Percentiles rank a stretch among this genome's conserved stretches.
Conservation (phyloP, 2,113 vertebrate species). For the Callopanchax toddi region DNA sequence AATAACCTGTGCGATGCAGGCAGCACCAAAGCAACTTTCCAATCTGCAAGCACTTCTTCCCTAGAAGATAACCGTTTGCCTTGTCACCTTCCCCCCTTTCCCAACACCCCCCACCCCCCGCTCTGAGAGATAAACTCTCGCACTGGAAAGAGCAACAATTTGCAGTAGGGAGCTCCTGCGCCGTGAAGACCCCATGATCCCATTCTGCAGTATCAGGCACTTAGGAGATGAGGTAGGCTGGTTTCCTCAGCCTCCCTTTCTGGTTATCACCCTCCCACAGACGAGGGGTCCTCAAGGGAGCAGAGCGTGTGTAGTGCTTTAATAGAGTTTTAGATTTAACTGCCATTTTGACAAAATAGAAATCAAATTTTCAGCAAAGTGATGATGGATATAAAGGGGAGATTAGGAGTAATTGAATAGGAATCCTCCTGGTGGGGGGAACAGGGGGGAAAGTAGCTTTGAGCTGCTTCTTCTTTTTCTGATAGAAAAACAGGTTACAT, state of each 20-base stretch:
- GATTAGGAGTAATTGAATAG: slow-evolving; percentile 52
- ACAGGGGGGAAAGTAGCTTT: slow-evolving; percentile 1
- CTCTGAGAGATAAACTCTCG: slow-evolving; percentile 63
- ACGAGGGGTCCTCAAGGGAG: slow-evolving; percentile 9
- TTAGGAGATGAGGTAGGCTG: slow-evolving; percentile 64
- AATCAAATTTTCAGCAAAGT: slow-evolving; percentile 44
- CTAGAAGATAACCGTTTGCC: slow-evolving; percentile 66
- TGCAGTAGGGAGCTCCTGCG: slow-evolving; percentile 51
- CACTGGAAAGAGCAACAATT: slow-evolving; percentile 64
- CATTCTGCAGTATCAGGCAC: slow-evolving; percentile 61
- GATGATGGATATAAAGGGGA: slow-evolving; percentile 28
- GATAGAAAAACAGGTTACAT: slow-evolving; percentile 8
- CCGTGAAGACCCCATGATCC: slow-evolving; percentile 59
- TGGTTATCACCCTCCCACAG: slow-evolving; percentile 53
- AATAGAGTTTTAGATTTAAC: slow-evolving; percentile 39
- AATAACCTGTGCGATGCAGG: slow-evolving; percentile 40
- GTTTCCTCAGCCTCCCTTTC: slow-evolving; percentile 33
- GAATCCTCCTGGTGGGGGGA: slow-evolving; percentile 18
- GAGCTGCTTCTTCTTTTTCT: slow-evolving; percentile 36
- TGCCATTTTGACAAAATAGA: slow-evolving; percentile 43
- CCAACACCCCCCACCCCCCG: neutral
- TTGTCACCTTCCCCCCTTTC: slow-evolving; percentile 39
- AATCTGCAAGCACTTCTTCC: slow-evolving; percentile 45
- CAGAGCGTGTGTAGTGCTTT: slow-evolving; percentile 11
- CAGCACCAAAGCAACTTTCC: slow-evolving; percentile 59